Conservation (phyloP, 2,888 invertebrate species). For the Calliphora vomitoria region DNA sequence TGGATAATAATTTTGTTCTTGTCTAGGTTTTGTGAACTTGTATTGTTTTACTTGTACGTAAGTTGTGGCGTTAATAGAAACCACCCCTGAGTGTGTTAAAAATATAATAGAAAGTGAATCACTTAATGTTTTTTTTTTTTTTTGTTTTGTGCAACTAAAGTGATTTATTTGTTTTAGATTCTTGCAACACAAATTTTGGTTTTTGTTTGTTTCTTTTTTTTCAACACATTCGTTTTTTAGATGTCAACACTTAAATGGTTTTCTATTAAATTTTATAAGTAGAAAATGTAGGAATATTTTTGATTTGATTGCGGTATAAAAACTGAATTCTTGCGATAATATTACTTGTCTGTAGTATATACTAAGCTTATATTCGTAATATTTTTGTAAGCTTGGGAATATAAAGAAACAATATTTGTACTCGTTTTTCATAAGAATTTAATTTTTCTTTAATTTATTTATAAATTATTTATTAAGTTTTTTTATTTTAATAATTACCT, state of each 20-base stretch:
- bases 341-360: too few relatives aligned
- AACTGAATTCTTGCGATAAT: too few relatives aligned
- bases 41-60: background rate
- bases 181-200: slow-evolving; percentile 8
- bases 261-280: slow-evolving; percentile 18
- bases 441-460: too few relatives aligned
- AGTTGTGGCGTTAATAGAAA: slow-evolving; percentile 46
- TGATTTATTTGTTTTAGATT: slow-evolving; percentile 53
- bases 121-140: slow-evolving; percentile 38
- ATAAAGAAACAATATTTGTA: too few relatives aligned
- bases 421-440: too few relatives aligned
- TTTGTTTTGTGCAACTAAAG: slow-evolving; percentile 28
- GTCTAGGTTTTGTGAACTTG: slow-evolving; percentile 5
- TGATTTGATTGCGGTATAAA: slow-evolving; percentile 24
- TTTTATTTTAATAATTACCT: too few relatives aligned
- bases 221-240: slow-evolving; percentile 52
- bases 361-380: too few relatives aligned
- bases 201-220: slow-evolving; percentile 36
- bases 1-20: slow-evolving; percentile 51
- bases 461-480: too few relatives aligned
- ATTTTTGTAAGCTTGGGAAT: too few relatives aligned
- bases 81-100: slow-evolving; percentile 42
- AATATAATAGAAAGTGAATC: slow-evolving; percentile 12
- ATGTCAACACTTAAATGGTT: slow-evolving; percentile 67
- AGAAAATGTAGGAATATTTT: background rate